phyloP scores from a whole-genome alignment of 2,797 vertebrate genomes.

The Macroramphosus scolopax region DNA sequence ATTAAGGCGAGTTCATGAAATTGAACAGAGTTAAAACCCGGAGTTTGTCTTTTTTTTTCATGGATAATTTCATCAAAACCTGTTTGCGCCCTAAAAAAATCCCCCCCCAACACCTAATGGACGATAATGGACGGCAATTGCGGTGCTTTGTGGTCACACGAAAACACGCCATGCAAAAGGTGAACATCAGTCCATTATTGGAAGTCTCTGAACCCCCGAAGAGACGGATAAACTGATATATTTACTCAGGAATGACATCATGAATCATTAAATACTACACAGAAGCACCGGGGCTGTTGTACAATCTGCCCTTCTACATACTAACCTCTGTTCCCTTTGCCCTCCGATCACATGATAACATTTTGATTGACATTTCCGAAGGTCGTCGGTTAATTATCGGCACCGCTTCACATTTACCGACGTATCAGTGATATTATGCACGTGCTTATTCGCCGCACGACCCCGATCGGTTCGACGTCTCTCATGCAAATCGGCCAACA shows the following conservation, averaged over 20 bases:
- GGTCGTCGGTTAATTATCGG: slow-evolving; percentile 71
- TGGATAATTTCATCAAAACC: slow-evolving; percentile 64
- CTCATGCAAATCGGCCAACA: slow-evolving; percentile 69
- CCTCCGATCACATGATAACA: slow-evolving; percentile 65
- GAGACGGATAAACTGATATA: slow-evolving; percentile 3
- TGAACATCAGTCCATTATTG: slow-evolving; percentile 16
- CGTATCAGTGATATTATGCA: slow-evolving; percentile 54
- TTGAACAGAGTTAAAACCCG: slow-evolving; percentile 60
- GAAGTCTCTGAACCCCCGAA: slow-evolving; percentile 9
- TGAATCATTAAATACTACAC: slow-evolving; percentile 20
- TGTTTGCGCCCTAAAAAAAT: slow-evolving; percentile 37
- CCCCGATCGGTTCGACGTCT: slow-evolving; percentile 63
- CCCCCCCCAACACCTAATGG: slow-evolving; percentile 23
- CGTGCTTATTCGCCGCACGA: slow-evolving; percentile 65
- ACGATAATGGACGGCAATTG: slow-evolving; percentile 49
- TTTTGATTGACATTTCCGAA: slow-evolving; percentile 72
- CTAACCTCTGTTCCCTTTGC: slow-evolving; percentile 21
- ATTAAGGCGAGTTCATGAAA: slow-evolving; percentile 73
- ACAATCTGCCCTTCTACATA: slow-evolving; percentile 2
- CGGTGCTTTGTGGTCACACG: slow-evolving; percentile 24
- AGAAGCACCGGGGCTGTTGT: too few species aligned
- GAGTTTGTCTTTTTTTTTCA: slow-evolving; percentile 21
- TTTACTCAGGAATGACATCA: slow-evolving; percentile 14
- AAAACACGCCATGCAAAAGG: slow-evolving; percentile 35
- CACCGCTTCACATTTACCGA: slow-evolving; percentile 70